Percentiles rank a stretch among this genome's conserved stretches.
Conservation (phyloP, 2,113 vertebrate species). For the Corythaixoides concolor region DNA sequence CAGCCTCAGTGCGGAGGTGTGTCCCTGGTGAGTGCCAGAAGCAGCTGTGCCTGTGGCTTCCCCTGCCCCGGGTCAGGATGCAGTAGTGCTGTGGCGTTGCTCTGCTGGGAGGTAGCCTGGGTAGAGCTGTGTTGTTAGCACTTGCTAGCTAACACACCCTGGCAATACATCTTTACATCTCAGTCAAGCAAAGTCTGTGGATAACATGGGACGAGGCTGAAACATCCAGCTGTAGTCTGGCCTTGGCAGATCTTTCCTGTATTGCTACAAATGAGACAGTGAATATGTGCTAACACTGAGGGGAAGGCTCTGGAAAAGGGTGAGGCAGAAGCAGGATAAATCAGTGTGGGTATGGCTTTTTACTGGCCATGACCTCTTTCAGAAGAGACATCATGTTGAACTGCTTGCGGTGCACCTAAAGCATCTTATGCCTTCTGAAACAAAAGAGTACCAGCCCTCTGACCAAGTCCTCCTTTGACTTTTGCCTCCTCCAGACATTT, state of each 20-base stretch:
- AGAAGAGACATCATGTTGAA: neutral
- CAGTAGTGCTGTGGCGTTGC: neutral
- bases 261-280: neutral
- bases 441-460: neutral
- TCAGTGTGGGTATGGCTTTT: neutral
- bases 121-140: neutral
- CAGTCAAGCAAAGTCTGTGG: neutral
- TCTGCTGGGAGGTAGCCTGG: neutral
- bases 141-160: neutral
- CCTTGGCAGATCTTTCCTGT: neutral
- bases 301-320: neutral
- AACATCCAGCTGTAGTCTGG: neutral
- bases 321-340: neutral
- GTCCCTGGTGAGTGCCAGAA: neutral
- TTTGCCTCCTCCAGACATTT: neutral
- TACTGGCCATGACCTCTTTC: neutral
- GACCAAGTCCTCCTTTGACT: neutral
- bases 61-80: neutral
- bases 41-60: neutral
- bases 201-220: neutral
- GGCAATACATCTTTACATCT: neutral
- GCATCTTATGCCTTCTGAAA: neutral
- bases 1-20: neutral
- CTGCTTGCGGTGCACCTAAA: neutral
- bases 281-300: neutral